Evolutionary conservation across 2,797 vertebrate species (phyloP).

Genomic region (Psittacula derbiana): DNA sequence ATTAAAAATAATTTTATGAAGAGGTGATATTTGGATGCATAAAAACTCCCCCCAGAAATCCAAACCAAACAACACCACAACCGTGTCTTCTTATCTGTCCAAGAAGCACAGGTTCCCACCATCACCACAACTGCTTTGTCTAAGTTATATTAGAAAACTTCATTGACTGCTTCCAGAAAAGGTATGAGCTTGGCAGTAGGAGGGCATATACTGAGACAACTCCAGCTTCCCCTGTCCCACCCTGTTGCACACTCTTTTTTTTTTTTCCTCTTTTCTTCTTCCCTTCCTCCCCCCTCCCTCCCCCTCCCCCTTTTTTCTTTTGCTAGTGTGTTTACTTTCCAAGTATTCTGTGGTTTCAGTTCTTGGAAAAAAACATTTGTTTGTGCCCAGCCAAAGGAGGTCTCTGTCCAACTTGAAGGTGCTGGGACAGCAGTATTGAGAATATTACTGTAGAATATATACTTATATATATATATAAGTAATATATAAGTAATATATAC

Average conservation of each 20-base stretch:
- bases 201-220: not conserved
- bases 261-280: too few relatives aligned
- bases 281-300: accelerated
- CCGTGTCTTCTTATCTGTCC: not conserved
- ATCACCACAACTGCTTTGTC: not conserved
- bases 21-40: not conserved
- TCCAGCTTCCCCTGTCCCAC: not conserved
- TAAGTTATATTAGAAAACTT: not conserved
- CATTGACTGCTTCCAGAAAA: not conserved
- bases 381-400: not conserved
- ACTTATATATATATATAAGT: too few relatives aligned
- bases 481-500: too few relatives aligned
- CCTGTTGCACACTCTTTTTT: not conserved
- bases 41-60: not conserved
- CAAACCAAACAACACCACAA: too few relatives aligned
- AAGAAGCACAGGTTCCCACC: not conserved
- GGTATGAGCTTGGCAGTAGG: not conserved
- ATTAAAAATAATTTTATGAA: not conserved
- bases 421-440: not conserved
- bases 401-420: slow-evolving; percentile 21
- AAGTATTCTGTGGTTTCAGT: slow-evolving; percentile 1
- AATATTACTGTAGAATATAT: not conserved
- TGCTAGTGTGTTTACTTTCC: not conserved
- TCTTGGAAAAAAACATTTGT: not conserved
- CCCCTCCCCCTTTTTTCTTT: accelerated